Base-by-base conservation (phyloP, 2,888 invertebrate species). In the Prosopocoilus inquinatus region DNA sequence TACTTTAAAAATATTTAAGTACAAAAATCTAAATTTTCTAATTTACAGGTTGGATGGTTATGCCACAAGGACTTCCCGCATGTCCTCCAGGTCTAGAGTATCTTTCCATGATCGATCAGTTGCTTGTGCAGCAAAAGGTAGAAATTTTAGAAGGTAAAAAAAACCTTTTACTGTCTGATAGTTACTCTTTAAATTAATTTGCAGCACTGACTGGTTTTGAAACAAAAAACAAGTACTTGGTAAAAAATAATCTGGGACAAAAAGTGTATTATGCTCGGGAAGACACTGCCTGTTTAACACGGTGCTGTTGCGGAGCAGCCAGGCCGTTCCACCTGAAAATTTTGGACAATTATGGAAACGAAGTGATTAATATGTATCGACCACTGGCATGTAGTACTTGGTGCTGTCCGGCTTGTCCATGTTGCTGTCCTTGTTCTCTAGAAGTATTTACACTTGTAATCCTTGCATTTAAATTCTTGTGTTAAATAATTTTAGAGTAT, bases 281-380 rank as follows among this genome's bases (percentile, higher is more conserved):
- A 72, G 88, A 91, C 58, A 90, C 87, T 52, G 88, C 88, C 69
- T 87, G 89, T 67, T 89, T 89, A 68, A 87, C 86, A 0, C 81
- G 92, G 63, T 87, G 87, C 70, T 89, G 87, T 68, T 88, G 90
- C 67, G 93, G 93, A 0, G 83, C 87, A 0, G 72, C 81, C 55
- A 83, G 92, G 16, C 87, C 89, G 1, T 93, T 91, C 70, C 88
- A 90, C 65, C 88, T 94, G 82, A 87, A 86, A 75, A 84, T 94
- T 50, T 79, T 87, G 68, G 93, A 94, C 72, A 86, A 84, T 70
- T 83, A 81, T 60, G 84, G 83, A 59, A 86, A 86, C 64, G 90
- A 93, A 82, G 86, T 93, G 32, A 88, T 94, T 63, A 89, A 90
- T 68, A 78, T 94, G 57, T 77, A 85, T 65, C 84, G 94, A 12